Evolutionary conservation across 64 coral and sea anemone species (phyloP).

Genomic region (Stylophora pistillata): DNA sequence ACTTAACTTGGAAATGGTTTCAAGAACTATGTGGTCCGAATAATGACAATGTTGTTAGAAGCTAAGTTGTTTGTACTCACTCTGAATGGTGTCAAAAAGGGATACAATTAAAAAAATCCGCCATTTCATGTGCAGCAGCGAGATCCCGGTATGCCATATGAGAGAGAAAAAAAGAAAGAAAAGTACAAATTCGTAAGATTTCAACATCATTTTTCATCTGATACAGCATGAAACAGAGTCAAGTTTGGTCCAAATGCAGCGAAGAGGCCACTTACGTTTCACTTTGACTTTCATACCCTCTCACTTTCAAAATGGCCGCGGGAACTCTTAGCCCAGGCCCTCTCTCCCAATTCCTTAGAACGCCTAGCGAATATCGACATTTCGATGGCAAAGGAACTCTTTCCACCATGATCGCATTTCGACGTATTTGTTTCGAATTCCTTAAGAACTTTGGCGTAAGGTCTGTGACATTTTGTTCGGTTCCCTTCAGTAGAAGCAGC

Average conservation of each 20-base stretch:
- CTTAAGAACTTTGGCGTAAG: not conserved
- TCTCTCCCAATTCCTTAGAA: not conserved
- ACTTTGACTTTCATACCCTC: constrained; percentile 80
- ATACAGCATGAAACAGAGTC: not conserved
- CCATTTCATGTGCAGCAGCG: too few species aligned
- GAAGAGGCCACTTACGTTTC: constrained; percentile 60
- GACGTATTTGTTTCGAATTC: not conserved
- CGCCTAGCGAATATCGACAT: not conserved
- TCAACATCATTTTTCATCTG: not conserved
- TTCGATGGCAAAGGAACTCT: not conserved
- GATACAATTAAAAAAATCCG: too few species aligned
- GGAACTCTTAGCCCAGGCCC: constrained; percentile 14
- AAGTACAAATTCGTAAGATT: not conserved
- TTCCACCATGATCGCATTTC: not conserved
- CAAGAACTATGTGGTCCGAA: too few species aligned
- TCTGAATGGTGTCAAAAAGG: not conserved
- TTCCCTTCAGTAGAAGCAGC: not conserved
- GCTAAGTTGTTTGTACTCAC: not conserved
- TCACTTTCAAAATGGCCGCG: constrained; percentile 72
- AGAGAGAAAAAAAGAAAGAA: not conserved
- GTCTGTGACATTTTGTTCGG: not conserved
- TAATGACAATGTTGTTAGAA: too few species aligned
- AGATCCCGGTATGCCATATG: too few species aligned
- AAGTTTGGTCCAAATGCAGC: not conserved
- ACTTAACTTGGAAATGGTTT: too few species aligned